Conservation (phyloP, 2,113 vertebrate genomes). For the Polypterus senegalus region DNA sequence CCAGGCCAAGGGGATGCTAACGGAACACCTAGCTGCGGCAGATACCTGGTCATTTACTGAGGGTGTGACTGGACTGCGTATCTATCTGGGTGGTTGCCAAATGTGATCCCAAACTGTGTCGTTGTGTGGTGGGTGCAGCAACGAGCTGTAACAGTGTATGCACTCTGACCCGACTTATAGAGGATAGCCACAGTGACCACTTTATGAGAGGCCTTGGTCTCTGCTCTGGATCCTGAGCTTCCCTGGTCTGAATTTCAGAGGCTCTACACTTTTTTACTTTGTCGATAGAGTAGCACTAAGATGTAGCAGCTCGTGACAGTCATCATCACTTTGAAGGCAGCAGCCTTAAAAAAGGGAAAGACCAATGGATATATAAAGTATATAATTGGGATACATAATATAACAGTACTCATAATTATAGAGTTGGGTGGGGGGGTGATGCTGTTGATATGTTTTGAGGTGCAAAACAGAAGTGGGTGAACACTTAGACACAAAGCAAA, state of each 20-base stretch:
- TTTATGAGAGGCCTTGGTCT: neutral
- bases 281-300: conserved; percentile 12
- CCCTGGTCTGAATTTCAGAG: neutral
- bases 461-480: neutral
- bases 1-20: too few relatives aligned
- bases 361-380: conserved; percentile 13
- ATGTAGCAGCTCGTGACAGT: conserved; percentile 16
- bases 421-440: neutral
- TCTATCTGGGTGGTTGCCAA: too few relatives aligned
- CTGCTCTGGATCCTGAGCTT: neutral
- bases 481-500: neutral
- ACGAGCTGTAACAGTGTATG: too few relatives aligned
- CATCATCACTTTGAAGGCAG: conserved; percentile 14
- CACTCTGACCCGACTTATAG: too few relatives aligned
- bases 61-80: too few relatives aligned
- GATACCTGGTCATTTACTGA: too few relatives aligned
- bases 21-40: too few relatives aligned
- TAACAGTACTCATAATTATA: neutral
- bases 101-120: too few relatives aligned
- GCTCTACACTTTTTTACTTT: conserved; percentile 2
- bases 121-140: too few relatives aligned
- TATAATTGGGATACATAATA: conserved; percentile 6
- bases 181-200: conserved; percentile 12
- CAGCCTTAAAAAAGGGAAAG: conserved; percentile 6
- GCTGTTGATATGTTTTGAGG: neutral